Evolutionary conservation across 2,113 vertebrate genomes (phyloP).

Genomic region (Taurulus bubalis): DNA sequence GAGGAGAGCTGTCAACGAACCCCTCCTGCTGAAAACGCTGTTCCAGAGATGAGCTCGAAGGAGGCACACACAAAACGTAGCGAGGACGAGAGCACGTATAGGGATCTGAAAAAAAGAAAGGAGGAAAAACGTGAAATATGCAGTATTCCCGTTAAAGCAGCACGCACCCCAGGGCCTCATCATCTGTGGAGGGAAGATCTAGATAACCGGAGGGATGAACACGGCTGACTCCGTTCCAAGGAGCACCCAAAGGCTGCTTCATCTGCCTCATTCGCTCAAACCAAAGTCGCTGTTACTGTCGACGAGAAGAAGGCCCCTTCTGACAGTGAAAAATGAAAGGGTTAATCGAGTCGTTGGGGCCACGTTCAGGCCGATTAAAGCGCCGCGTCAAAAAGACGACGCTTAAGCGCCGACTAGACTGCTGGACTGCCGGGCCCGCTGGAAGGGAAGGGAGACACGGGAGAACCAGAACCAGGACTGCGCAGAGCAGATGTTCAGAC

Average conservation of each 20-base stretch:
- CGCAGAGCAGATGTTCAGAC: no score
- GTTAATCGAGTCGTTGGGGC: slow-evolving; percentile 18
- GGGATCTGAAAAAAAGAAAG: slow-evolving; percentile 43
- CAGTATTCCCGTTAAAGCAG: slow-evolving; percentile 56
- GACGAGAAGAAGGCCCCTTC: slow-evolving; percentile 17
- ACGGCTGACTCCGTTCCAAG: slow-evolving; percentile 56
- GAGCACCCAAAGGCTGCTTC: slow-evolving; percentile 55
- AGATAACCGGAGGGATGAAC: slow-evolving; percentile 82
- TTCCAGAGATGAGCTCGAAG: slow-evolving; percentile 30
- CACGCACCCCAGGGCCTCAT: slow-evolving; percentile 59
- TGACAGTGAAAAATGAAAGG: not conserved
- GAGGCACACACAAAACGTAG: not conserved
- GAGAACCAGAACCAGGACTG: no score
- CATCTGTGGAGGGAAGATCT: slow-evolving; percentile 68
- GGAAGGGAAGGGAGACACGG: no score
- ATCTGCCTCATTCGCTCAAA: slow-evolving; percentile 45
- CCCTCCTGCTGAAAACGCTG: slow-evolving; percentile 31
- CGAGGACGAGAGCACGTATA: slow-evolving; percentile 13
- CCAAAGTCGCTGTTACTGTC: slow-evolving; percentile 46
- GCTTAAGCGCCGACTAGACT: not conserved
- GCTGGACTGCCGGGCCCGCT: not conserved
- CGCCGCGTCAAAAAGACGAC: not conserved
- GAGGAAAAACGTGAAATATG: slow-evolving; percentile 49
- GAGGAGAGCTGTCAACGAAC: slow-evolving; percentile 51
- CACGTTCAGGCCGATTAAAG: slow-evolving; percentile 2